Conservation (phyloP, 2,113 vertebrate genomes). For the Cinclus cinclus region DNA sequence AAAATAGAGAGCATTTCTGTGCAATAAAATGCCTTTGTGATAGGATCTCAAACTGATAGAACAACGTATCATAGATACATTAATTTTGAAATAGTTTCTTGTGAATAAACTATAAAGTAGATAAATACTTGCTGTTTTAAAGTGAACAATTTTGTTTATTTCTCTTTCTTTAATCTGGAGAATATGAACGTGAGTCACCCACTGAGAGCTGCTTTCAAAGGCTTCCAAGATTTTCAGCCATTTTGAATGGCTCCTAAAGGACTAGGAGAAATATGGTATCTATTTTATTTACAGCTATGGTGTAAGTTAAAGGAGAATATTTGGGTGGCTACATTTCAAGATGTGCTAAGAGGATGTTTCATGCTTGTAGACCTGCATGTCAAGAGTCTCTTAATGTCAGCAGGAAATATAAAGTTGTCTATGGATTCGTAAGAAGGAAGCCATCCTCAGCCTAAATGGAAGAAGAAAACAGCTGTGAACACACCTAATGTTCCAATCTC, state of each 20-base stretch:
- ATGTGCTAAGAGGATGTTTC: background rate
- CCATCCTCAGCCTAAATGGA: background rate
- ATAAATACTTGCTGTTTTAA: background rate
- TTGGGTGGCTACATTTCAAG: background rate
- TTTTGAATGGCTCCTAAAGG: background rate
- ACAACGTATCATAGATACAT: background rate
- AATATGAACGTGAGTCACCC: background rate
- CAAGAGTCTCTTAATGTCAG: background rate
- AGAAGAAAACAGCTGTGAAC: background rate
- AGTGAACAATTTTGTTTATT: background rate
- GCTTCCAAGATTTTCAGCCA: background rate
- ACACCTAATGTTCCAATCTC: background rate
- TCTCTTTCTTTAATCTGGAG: background rate
- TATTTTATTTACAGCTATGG: background rate
- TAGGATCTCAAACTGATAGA: background rate
- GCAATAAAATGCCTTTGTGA: background rate
- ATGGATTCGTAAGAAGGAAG: accelerated
- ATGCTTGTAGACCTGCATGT: background rate
- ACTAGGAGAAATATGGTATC: background rate
- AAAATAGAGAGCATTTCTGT: background rate
- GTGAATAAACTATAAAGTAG: background rate
- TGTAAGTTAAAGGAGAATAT: background rate
- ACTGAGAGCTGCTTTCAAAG: background rate
- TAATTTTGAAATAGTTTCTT: background rate
- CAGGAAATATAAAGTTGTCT: background rate